Percentiles rank a stretch among this genome's conserved stretches.
Conservation (phyloP, 2,888 invertebrate genomes). For the Frankliniella fusca region DNA sequence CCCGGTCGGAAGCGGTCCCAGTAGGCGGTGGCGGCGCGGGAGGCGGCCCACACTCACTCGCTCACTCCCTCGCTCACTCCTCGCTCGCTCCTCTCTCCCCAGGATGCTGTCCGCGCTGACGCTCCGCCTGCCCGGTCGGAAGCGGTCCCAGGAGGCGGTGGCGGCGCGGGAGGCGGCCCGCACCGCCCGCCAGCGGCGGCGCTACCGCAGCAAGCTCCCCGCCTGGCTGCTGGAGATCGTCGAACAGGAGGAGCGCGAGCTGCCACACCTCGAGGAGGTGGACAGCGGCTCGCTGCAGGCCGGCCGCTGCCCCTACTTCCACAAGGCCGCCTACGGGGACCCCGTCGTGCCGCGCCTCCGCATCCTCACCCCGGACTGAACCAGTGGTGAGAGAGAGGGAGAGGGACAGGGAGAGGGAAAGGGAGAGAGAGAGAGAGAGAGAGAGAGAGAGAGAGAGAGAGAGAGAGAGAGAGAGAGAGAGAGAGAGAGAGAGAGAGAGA, state of each 20-base stretch:
- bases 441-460: conserved; percentile 13
- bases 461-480: conserved; percentile 1
- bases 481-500: not conserved
- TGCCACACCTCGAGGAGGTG: not conserved
- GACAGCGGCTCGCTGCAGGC: not conserved
- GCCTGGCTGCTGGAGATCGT: not conserved
- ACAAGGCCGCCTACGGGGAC: conserved; percentile 3
- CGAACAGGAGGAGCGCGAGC: not conserved
- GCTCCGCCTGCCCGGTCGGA: not conserved
- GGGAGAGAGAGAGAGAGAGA: conserved; percentile 9
- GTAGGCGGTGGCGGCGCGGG: no score
- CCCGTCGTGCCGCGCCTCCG: not conserved
- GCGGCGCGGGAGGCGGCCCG: not conserved
- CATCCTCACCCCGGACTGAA: not conserved
- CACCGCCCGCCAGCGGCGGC: no score
- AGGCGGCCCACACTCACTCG: not conserved
- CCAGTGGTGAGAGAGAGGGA: not conserved
- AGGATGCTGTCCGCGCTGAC: not conserved
- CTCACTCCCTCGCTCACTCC: not conserved
- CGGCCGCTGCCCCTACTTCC: not conserved
- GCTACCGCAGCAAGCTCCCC: not conserved
- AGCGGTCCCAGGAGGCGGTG: not conserved
- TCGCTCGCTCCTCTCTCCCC: not conserved
- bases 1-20: not conserved
- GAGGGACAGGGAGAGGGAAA: not conserved